Conservation (phyloP, 2,888 invertebrate genomes). For the Bedellia somnulentella region DNA sequence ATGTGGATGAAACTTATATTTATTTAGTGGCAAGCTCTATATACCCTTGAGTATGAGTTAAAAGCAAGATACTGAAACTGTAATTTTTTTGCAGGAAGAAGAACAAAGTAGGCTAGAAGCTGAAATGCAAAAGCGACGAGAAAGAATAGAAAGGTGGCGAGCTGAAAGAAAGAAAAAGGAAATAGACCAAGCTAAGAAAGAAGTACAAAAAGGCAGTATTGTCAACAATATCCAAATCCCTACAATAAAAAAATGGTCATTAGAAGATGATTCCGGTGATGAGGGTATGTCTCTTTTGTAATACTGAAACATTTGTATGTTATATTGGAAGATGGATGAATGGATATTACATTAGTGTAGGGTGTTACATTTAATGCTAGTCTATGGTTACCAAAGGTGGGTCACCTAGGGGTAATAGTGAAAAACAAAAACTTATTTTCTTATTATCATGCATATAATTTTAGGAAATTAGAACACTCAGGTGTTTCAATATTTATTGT, state of each 20-base stretch:
- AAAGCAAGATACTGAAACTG: too few species aligned
- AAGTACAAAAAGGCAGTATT: slow-evolving; percentile 67
- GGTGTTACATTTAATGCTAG: too few species aligned
- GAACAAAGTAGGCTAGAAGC: slow-evolving; percentile 87
- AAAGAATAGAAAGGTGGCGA: slow-evolving; percentile 94
- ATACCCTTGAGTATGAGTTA: too few species aligned
- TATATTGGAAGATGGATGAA: neutral
- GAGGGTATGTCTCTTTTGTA: slow-evolving; percentile 64
- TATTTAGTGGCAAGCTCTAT: too few species aligned
- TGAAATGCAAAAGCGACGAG: slow-evolving; percentile 94
- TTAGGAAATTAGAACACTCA: too few species aligned
- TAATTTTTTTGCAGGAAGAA: slow-evolving; percentile 80
- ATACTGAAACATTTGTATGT: neutral
- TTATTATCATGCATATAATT: too few species aligned
- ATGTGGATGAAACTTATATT: too few species aligned
- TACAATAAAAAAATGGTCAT: slow-evolving; percentile 84
- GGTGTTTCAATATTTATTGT: too few species aligned
- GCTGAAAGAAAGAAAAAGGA: slow-evolving; percentile 90
- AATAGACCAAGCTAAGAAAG: slow-evolving; percentile 77
- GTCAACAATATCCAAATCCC: slow-evolving; percentile 62
- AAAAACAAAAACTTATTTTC: too few species aligned
- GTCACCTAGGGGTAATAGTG: too few species aligned
- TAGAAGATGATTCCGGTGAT: slow-evolving; percentile 95
- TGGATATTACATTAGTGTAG: too few species aligned
- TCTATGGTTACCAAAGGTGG: too few species aligned